Evolutionary conservation across 2,888 invertebrate genomes (phyloP), one percentile per base, ranked within the genome.

Genomic region (Napeogenes inachia): DNA sequence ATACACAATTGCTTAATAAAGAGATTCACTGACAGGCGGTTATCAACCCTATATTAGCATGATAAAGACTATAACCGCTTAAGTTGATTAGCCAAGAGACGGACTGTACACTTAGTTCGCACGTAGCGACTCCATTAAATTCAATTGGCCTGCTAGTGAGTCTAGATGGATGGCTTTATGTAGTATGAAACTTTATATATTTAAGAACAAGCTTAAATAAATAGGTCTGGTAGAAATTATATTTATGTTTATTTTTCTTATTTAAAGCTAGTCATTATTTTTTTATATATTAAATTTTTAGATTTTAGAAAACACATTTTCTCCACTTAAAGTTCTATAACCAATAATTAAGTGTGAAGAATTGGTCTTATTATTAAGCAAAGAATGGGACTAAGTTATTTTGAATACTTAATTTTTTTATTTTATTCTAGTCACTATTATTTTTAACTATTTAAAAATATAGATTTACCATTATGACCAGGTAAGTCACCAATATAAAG

Each of bases 91-190:
- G 42, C 47, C 35, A 33, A 56, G 54, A 61, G 57, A 66, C 61
- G 59, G 65, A 67, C 66, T 64, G 71, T 65, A 67, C 70, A 73
- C 71, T 75, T 71, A 66, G 71, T 70, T 64, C 69, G 63, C 65
- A 67, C 66, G 67, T 61, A 71, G 72, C 75, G 71, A 74, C 80
- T 80, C 81, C 79, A 84, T 84, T 85, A 83, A 78, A 84, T 73
- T 77, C 85, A 85, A 86, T 85, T 85, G 85, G 74, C 72, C 77
- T 76, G 78, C 75, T 75, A 79, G 76, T 75, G 78, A 72, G 62
- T 61, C 65, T 62, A 57, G 68, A 58, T 56, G 75, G 77, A 75
- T 55, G 64, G 67, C 21, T 6, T 61, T 65, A 76, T 74, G 68
- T 69, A 13, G 54, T n/a, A 68, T 2, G 13, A n/a, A 47, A 33